Conservation (phyloP, 2,797 vertebrate genomes). For the Dendrocincla tyrannina region DNA sequence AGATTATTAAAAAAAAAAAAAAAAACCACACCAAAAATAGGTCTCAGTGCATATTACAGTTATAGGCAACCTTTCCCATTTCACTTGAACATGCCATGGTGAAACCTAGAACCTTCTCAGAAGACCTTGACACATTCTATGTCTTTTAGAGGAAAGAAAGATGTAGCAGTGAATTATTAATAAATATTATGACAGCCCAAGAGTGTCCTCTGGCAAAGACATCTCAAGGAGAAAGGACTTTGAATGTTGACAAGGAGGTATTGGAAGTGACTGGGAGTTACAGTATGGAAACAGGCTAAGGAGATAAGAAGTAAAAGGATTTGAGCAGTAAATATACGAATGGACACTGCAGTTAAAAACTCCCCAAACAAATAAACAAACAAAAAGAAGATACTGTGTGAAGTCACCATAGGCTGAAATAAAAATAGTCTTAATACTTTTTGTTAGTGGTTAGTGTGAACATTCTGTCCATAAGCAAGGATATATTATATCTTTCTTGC, state of each 20-base stretch:
- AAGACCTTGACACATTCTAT: background rate
- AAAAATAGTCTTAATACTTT: background rate
- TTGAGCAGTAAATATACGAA: background rate
- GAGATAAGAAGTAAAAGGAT: background rate
- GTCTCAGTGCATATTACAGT: background rate
- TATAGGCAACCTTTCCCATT: background rate
- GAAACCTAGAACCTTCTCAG: background rate
- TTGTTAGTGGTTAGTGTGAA: background rate
- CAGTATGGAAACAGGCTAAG: background rate
- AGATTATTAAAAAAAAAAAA: background rate
- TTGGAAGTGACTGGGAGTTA: background rate
- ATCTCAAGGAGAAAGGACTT: background rate
- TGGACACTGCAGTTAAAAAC: background rate
- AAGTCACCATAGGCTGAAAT: background rate
- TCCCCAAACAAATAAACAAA: background rate
- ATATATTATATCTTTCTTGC: background rate
- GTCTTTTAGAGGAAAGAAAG: background rate
- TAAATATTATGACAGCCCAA: background rate
- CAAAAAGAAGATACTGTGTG: background rate
- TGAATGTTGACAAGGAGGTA: background rate
- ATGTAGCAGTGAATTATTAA: background rate
- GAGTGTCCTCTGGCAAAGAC: background rate
- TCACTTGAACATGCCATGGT: background rate
- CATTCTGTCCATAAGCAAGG: background rate
- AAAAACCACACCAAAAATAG: no score